Percentiles rank a stretch among this genome's conserved stretches.
These are phyloP conservation scores for Microctenopoma stevenorrisi DNA, from an alignment of 2,797 vertebrate species.

Conservation along the genomic window DNA sequence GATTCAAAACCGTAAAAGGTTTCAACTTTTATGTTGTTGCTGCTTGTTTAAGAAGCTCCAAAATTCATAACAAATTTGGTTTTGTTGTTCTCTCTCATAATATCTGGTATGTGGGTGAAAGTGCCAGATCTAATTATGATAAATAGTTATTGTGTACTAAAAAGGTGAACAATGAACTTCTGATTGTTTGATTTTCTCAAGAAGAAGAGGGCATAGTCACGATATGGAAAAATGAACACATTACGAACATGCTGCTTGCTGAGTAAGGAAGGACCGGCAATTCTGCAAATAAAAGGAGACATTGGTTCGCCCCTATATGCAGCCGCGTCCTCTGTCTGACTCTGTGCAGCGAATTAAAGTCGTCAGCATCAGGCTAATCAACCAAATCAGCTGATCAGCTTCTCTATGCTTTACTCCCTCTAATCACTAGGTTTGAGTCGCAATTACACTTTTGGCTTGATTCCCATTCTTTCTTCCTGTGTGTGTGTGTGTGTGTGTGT, in stretches of 20 bases:
- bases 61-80: neutral
- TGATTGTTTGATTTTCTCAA: slow-evolving; percentile 17
- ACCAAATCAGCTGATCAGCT: slow-evolving; percentile 68
- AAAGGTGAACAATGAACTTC: slow-evolving; percentile 23
- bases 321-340: slow-evolving; percentile 52
- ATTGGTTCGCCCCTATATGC: slow-evolving; percentile 1
- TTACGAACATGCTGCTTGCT: slow-evolving; percentile 5
- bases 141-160: slow-evolving; percentile 17
- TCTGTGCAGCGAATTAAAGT: slow-evolving; percentile 49
- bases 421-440: slow-evolving; percentile 65
- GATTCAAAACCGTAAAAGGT: no score
- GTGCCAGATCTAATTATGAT: slow-evolving; percentile 22
- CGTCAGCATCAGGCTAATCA: slow-evolving; percentile 59
- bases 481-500: slow-evolving; percentile 21
- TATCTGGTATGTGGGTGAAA: slow-evolving; percentile 12
- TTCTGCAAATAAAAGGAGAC: slow-evolving; percentile 31
- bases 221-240: neutral
- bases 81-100: neutral
- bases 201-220: slow-evolving; percentile 1
- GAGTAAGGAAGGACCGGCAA: slow-evolving; percentile 15
- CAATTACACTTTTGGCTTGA: slow-evolving; percentile 64
- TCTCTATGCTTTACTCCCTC: slow-evolving; percentile 45
- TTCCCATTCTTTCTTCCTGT: slow-evolving; percentile 38
- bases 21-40: no score
- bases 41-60: neutral